phyloP scores from a whole-genome alignment of 2,888 invertebrate species.

The Erebia palarica region DNA sequence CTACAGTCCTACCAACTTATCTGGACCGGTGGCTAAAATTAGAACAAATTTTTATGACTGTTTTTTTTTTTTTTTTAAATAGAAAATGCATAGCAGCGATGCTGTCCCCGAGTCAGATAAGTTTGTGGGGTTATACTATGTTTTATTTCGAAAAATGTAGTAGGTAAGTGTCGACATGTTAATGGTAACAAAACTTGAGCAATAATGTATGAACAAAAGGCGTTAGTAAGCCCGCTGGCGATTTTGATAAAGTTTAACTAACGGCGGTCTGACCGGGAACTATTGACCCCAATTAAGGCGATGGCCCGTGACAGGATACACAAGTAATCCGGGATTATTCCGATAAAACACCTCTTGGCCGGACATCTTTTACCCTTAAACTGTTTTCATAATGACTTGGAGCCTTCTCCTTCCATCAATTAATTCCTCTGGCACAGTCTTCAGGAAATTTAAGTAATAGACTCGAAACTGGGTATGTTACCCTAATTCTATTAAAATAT shows the following conservation, averaged over 20 bases:
- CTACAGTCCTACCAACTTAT: too few species aligned
- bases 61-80: too few species aligned
- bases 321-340: slow-evolving; percentile 77
- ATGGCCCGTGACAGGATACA: slow-evolving; percentile 70
- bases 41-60: too few species aligned
- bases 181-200: slow-evolving; percentile 5
- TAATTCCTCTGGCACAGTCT: too few species aligned
- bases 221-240: slow-evolving; percentile 28
- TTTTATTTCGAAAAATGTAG: too few species aligned
- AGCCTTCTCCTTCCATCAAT: background rate
- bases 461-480: too few species aligned
- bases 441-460: too few species aligned
- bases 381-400: slow-evolving; percentile 26
- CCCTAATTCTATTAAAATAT: too few species aligned
- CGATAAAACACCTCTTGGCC: slow-evolving; percentile 76
- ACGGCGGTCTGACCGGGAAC: slow-evolving; percentile 53
- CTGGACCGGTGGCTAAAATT: too few species aligned
- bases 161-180: slow-evolving; percentile 7
- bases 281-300: slow-evolving; percentile 77
- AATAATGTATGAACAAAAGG: slow-evolving; percentile 15
- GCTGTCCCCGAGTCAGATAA: too few species aligned
- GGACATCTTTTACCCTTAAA: slow-evolving; percentile 40
- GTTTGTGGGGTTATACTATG: too few species aligned
- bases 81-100: too few species aligned
- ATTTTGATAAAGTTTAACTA: slow-evolving; percentile 50